Conservation (phyloP, 2,888 invertebrate species). For the Linyphia triangularis region DNA sequence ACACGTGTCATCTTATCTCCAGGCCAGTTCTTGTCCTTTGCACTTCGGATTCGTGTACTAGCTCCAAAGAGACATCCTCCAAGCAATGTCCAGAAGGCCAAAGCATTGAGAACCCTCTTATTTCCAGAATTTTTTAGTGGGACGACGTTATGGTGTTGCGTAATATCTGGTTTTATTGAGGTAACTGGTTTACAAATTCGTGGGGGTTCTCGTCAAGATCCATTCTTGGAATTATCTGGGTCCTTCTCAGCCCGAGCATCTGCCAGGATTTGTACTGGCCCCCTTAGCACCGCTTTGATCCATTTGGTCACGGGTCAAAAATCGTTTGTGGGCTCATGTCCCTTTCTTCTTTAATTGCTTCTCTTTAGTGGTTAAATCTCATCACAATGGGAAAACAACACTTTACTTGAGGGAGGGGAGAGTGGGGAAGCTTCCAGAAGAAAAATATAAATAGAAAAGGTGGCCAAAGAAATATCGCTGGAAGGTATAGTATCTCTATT, state of each 20-base stretch:
- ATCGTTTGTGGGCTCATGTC: constrained; percentile 53
- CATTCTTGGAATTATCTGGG: no score
- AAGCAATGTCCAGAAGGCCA: no score
- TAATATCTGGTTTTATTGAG: no score
- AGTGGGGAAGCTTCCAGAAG: neutral
- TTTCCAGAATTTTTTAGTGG: no score
- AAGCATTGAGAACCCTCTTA: no score
- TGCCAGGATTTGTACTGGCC: neutral
- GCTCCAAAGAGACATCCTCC: no score
- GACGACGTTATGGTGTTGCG: no score
- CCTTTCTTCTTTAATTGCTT: constrained; percentile 66
- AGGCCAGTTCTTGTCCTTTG: no score
- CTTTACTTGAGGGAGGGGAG: constrained; percentile 28
- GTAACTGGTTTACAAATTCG: no score
- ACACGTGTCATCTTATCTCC: no score
- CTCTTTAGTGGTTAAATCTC: constrained; percentile 72
- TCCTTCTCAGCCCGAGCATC: neutral
- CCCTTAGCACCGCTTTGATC: constrained; percentile 30
- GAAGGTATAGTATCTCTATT: constrained; percentile 66
- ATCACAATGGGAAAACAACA: constrained; percentile 70
- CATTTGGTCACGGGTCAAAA: constrained; percentile 68
- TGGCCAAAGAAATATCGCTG: neutral
- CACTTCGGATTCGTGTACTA: no score
- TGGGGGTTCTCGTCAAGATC: no score
- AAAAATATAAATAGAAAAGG: neutral